Conservation (phyloP, 2,113 vertebrate genomes). For the Cololabis saira region DNA sequence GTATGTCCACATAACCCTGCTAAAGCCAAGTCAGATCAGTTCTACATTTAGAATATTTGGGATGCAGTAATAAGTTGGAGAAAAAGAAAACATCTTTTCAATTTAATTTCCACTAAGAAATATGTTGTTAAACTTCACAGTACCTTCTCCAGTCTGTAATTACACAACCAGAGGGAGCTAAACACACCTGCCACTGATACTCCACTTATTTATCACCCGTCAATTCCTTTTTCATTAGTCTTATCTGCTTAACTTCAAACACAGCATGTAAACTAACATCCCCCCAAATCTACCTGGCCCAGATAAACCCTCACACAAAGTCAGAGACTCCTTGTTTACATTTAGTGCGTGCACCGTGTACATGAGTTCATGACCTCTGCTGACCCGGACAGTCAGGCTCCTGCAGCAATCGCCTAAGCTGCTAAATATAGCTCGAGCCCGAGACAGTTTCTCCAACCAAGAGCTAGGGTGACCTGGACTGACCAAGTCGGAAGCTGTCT, state of each 20-base stretch:
- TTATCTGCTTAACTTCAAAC: slow-evolving; percentile 43
- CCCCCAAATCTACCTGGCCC: slow-evolving; percentile 35
- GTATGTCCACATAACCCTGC: no score
- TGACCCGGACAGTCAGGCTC: slow-evolving; percentile 66
- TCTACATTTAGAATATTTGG: no score
- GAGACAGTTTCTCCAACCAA: slow-evolving; percentile 45
- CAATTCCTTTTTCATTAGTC: slow-evolving; percentile 37
- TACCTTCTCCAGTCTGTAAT: slow-evolving; percentile 9
- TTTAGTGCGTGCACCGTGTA: slow-evolving; percentile 3
- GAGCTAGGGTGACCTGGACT: slow-evolving; percentile 29
- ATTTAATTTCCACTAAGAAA: no score
- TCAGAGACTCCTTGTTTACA: slow-evolving; percentile 6
- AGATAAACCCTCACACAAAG: slow-evolving; percentile 9
- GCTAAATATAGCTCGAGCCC: slow-evolving; percentile 62
- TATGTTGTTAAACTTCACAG: neutral
- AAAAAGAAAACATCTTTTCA: no score
- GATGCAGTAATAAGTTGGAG: no score
- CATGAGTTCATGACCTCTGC: slow-evolving; percentile 46
- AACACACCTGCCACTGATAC: slow-evolving; percentile 32
- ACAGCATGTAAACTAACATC: slow-evolving; percentile 1
- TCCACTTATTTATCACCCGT: slow-evolving; percentile 19
- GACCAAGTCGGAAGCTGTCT: slow-evolving; percentile 36
- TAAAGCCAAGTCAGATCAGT: no score
- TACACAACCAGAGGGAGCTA: slow-evolving; percentile 25
- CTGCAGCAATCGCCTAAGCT: slow-evolving; percentile 59